Conservation (phyloP, 2,113 vertebrate genomes). For the Pygathrix nemaeus region DNA sequence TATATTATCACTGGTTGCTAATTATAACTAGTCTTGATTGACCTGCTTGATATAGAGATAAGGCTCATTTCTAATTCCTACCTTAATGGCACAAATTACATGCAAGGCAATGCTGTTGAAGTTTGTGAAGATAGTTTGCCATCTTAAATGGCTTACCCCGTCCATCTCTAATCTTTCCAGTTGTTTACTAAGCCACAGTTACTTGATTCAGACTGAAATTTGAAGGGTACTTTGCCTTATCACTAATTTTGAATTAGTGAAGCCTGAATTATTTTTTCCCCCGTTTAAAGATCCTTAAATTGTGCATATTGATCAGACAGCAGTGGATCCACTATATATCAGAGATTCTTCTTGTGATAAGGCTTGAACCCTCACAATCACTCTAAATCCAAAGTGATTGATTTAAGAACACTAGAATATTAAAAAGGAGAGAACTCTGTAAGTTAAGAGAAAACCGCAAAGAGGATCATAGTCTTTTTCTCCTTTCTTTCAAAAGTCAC, state of each 20-base stretch:
- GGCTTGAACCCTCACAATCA: background rate
- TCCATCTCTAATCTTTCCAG: background rate
- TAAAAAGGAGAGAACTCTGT: background rate
- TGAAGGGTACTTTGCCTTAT: background rate
- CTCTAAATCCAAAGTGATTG: background rate
- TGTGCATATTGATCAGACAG: background rate
- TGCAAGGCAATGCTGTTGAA: background rate
- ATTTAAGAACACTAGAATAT: background rate
- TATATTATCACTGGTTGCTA: background rate
- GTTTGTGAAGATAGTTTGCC: background rate
- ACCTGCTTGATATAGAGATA: background rate
- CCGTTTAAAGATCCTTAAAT: background rate
- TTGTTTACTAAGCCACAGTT: background rate
- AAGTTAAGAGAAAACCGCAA: background rate
- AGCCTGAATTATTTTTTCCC: background rate
- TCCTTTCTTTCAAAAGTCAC: background rate
- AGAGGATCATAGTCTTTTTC: background rate
- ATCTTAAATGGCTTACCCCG: background rate
- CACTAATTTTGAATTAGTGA: background rate
- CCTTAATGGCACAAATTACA: background rate
- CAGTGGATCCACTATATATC: background rate
- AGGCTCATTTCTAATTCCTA: background rate
- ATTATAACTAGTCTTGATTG: background rate
- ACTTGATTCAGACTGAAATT: background rate
- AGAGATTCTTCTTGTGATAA: conserved; percentile 25